Conservation (phyloP, 2,888 invertebrate genomes). For the Nasonovia ribisnigri region DNA sequence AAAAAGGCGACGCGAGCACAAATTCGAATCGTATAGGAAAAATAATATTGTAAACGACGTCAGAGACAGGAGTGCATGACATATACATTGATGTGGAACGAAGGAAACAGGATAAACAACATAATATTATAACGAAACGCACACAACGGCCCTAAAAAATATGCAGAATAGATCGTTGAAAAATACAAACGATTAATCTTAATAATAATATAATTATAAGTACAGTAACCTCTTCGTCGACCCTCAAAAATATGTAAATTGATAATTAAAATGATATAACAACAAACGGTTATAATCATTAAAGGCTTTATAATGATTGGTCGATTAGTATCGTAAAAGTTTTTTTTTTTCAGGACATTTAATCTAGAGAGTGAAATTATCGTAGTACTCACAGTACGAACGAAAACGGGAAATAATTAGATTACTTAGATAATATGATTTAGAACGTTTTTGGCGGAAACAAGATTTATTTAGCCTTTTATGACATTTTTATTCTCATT, state of each 20-base stretch:
- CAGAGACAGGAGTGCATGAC: background rate
- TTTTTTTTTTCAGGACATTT: background rate
- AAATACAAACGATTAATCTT: background rate
- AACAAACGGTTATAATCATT: background rate
- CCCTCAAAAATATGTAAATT: background rate
- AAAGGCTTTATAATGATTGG: background rate
- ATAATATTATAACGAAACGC: background rate
- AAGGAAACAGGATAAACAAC: background rate
- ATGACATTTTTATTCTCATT: background rate
- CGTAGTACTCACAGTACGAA: background rate
- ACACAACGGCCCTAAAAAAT: background rate
- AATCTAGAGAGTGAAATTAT: background rate
- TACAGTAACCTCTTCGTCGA: background rate
- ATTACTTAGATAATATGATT: background rate
- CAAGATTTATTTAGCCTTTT: constrained; percentile 8
- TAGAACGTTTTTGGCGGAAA: background rate
- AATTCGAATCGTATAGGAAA: background rate
- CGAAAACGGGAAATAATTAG: background rate
- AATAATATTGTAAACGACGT: background rate
- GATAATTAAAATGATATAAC: background rate
- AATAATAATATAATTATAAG: background rate
- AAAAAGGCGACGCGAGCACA: background rate
- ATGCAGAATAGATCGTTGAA: background rate
- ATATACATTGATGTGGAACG: background rate
- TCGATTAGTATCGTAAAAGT: background rate